Conservation (phyloP, 2,113 vertebrate species). For the Puma concolor region DNA sequence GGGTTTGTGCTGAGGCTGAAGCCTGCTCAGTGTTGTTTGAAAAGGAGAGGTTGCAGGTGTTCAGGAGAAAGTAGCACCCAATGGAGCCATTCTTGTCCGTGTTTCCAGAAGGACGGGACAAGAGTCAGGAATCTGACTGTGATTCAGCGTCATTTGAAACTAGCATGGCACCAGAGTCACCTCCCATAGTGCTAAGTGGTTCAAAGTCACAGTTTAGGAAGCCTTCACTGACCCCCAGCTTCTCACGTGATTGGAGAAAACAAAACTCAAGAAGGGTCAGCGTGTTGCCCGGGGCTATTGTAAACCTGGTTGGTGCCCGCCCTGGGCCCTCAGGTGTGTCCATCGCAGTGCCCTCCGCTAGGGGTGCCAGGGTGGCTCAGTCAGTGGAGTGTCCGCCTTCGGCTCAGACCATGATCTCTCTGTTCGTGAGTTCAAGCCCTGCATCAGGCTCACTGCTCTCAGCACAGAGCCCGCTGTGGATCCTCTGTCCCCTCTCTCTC, state of each 20-base stretch:
- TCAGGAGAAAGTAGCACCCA: too few relatives aligned
- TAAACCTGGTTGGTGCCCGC: neutral
- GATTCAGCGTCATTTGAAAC: neutral
- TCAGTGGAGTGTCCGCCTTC: too few relatives aligned
- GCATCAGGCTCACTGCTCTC: too few relatives aligned
- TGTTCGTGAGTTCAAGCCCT: too few relatives aligned
- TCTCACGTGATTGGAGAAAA: neutral
- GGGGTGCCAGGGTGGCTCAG: too few relatives aligned
- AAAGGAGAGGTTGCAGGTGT: neutral
- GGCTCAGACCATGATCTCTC: too few relatives aligned
- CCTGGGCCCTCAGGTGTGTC: neutral
- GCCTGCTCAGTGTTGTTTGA: neutral
- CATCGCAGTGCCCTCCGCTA: accelerated
- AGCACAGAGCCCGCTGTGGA: too few relatives aligned
- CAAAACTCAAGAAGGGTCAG: neutral
- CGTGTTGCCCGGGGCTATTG: neutral
- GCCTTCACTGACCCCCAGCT: neutral
- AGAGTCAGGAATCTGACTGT: neutral
- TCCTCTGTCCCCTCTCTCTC: too few relatives aligned
- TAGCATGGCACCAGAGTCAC: neutral
- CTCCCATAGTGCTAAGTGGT: neutral
- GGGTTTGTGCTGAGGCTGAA: neutral
- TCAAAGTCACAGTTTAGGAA: neutral
- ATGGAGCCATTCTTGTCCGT: too few relatives aligned
- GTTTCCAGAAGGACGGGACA: neutral